Evolutionary conservation across 2,113 vertebrate genomes (phyloP), one percentile per base, ranked within the genome.

Genomic region (Athene noctua): DNA sequence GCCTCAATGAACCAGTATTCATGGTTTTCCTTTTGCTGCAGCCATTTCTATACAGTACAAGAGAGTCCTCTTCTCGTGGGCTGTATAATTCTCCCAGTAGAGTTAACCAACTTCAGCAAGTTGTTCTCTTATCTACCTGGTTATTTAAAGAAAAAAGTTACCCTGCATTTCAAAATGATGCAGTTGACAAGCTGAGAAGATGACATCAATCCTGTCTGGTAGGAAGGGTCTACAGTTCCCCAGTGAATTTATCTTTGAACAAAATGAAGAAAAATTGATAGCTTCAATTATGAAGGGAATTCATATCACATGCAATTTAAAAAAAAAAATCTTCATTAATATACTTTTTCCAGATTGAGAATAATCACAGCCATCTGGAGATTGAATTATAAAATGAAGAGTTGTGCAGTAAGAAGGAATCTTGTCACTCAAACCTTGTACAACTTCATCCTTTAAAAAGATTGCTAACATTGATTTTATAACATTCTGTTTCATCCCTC

Each of bases 291-390:
- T 5, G 21, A 88, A 85, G 20, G 75, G 70, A 88, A 93, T 75
- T 94, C 88, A 75, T 94, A 83, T 73, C 59, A 78, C 67, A 95
- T 54, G 16, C 61, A 90, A 81, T 94, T 21, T 47, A 38, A 38
- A 38, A 15, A 73, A 65, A 86, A 83, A 47, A 40, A 93, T 73
- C 85, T 96, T 74, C 71, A 87, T 94, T 86, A 94, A 91, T 93
- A 77, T 94, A 89, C 80, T 96, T 89, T 95, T 95, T 75, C 80
- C 94, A 94, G 92, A 78, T 81, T 94, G 80, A 90, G 86, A 97
- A 94, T 49, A 90, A 79, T 91, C 86, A 73, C 55, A 94, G 77
- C 87, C 94, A 96, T 93, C 95, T 97, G 90, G 96, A 88, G 92
- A 94, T 70, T 32, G 96, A 94, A 82, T 57, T 94, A 85, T 55